phyloP scores from a whole-genome alignment of 1,140 invertebrate species.

The Trichonephila inaurata region DNA sequence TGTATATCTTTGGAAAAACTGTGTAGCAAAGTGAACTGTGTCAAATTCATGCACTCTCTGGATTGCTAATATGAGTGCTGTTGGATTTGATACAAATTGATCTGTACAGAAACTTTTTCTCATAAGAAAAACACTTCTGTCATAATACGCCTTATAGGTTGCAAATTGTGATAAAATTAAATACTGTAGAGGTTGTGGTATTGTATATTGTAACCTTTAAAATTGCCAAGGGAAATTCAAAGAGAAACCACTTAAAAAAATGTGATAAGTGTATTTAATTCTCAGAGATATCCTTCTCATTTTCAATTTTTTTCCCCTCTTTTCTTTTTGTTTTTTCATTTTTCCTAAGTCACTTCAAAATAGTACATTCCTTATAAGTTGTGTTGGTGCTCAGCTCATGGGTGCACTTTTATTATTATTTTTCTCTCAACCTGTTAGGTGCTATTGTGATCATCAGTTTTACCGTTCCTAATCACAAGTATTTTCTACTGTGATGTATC shows the following conservation, averaged over 20 bases:
- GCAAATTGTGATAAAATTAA: slow-evolving; percentile 73
- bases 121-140: slow-evolving; percentile 73
- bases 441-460: slow-evolving; percentile 77
- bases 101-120: slow-evolving; percentile 73
- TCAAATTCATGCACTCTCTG: slow-evolving; percentile 60
- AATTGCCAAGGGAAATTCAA: slow-evolving; percentile 71
- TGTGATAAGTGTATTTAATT: slow-evolving; percentile 77
- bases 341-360: slow-evolving; percentile 70
- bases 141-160: slow-evolving; percentile 75
- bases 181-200: slow-evolving; percentile 74
- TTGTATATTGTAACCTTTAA: slow-evolving; percentile 75
- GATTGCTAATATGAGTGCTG: slow-evolving; percentile 35
- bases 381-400: slow-evolving; percentile 71
- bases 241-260: slow-evolving; percentile 63
- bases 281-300: slow-evolving; percentile 49
- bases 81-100: slow-evolving; percentile 53
- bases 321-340: slow-evolving; percentile 4
- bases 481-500: slow-evolving; percentile 77
- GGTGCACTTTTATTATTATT: slow-evolving; percentile 72
- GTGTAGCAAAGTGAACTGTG: slow-evolving; percentile 56
- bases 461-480: slow-evolving; percentile 77
- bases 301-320: slow-evolving; percentile 17
- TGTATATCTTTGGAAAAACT: slow-evolving; percentile 69
- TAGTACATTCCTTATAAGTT: slow-evolving; percentile 75
- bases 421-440: slow-evolving; percentile 75